Evolutionary conservation across 2,113 vertebrate genomes (phyloP).

Genomic region (Axis porcinus): DNA sequence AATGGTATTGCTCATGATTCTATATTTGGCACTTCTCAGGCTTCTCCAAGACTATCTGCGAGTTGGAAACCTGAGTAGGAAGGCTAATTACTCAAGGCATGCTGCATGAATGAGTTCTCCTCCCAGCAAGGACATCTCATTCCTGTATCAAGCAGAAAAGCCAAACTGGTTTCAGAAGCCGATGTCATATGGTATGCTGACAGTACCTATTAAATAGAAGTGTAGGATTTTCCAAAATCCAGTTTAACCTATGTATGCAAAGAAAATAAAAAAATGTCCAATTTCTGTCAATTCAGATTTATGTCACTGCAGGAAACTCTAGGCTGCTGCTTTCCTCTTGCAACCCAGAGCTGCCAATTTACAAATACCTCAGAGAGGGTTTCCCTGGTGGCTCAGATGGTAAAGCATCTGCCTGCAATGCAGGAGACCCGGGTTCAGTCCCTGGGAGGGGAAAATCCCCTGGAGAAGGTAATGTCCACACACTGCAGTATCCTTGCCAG

Average conservation of each 20-base stretch:
- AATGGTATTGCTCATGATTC: neutral
- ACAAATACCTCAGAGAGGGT: neutral
- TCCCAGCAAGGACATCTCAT: neutral
- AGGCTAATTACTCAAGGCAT: neutral
- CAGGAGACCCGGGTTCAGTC: too few species aligned
- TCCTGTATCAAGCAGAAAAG: neutral
- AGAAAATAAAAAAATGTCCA: neutral
- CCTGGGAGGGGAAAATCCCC: too few species aligned
- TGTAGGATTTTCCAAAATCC: neutral
- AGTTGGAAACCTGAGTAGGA: neutral
- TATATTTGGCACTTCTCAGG: neutral
- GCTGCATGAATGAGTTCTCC: neutral
- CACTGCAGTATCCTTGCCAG: too few species aligned
- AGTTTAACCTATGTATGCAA: neutral
- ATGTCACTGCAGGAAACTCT: neutral
- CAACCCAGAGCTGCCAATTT: neutral
- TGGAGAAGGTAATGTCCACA: too few species aligned
- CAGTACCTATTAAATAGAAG: neutral
- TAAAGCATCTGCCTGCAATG: too few species aligned
- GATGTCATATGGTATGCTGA: neutral
- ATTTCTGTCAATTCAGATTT: neutral
- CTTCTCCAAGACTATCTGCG: neutral
- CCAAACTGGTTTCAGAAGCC: neutral
- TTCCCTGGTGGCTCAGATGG: too few species aligned
- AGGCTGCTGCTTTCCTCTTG: neutral